Evolutionary conservation across 2,797 vertebrate genomes (phyloP).

Genomic region (Anableps anableps): DNA sequence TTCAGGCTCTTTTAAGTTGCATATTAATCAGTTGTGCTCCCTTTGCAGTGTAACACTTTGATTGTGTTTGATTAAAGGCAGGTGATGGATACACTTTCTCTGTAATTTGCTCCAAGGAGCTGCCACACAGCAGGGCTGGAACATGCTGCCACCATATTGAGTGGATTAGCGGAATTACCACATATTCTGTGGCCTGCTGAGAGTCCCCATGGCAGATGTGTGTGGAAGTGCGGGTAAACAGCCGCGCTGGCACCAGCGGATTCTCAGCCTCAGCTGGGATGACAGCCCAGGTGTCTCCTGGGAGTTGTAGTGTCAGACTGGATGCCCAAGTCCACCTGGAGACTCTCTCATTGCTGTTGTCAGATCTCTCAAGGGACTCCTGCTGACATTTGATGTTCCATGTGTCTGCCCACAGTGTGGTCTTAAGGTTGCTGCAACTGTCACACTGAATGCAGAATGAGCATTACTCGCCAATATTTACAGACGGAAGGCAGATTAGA

Average conservation of each 20-base stretch:
- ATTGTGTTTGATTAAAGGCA: constrained; percentile 74
- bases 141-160: constrained; percentile 77
- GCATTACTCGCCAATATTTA: constrained; percentile 36
- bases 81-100: constrained; percentile 72
- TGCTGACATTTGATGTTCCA: constrained; percentile 69
- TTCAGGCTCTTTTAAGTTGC: constrained; percentile 12
- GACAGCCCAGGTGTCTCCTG: constrained; percentile 75
- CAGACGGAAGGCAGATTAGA: constrained; percentile 18
- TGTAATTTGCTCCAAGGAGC: constrained; percentile 66
- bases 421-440: constrained; percentile 49
- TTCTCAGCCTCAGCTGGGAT: constrained; percentile 71
- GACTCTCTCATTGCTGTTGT: constrained; percentile 56
- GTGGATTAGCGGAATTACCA: constrained; percentile 81
- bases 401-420: constrained; percentile 47
- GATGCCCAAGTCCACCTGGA: constrained; percentile 73
- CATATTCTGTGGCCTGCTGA: constrained; percentile 67
- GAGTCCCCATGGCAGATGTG: constrained; percentile 80
- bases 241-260: constrained; percentile 71
- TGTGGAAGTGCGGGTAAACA: constrained; percentile 77
- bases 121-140: constrained; percentile 61
- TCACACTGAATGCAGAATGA: constrained; percentile 45
- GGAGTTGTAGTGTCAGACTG: constrained; percentile 76
- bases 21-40: constrained; percentile 42
- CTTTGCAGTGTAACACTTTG: constrained; percentile 34
- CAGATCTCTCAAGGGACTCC: constrained; percentile 42